Evolutionary conservation across 2,113 vertebrate species (phyloP).

Genomic region (Argyrosomus japonicus): DNA sequence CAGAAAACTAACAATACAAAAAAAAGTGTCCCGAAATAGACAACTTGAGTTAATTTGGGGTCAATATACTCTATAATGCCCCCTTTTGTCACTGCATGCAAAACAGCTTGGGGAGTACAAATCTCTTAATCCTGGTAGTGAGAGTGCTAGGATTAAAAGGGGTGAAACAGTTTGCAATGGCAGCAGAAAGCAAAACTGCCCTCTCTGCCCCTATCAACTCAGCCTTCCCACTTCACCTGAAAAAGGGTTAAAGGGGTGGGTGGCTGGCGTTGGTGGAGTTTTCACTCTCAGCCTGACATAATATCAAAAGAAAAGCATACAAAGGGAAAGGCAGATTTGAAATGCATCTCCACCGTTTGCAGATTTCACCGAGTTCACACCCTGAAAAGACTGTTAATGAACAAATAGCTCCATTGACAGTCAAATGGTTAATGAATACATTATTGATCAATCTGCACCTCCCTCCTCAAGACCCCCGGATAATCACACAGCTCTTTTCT

Average conservation of each 20-base stretch:
- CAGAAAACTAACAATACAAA: constrained; percentile 47
- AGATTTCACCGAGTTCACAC: constrained; percentile 51
- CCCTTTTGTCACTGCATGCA: constrained; percentile 77
- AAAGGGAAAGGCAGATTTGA: not conserved
- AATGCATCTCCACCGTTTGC: not conserved
- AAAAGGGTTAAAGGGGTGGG: constrained; percentile 26
- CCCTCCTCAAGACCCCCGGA: constrained; percentile 62
- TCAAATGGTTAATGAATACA: constrained; percentile 77
- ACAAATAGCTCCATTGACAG: constrained; percentile 62
- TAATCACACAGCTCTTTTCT: constrained; percentile 75
- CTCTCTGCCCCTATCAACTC: constrained; percentile 61
- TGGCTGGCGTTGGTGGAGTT: not conserved
- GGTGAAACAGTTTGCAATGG: constrained; percentile 75
- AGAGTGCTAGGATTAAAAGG: constrained; percentile 80
- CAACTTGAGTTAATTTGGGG: constrained; percentile 62
- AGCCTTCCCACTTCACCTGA: constrained; percentile 38
- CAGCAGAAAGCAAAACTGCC: constrained; percentile 77
- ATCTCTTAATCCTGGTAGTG: constrained; percentile 84
- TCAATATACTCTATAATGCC: constrained; percentile 71
- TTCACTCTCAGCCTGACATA: constrained; percentile 8
- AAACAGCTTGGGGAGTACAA: constrained; percentile 78
- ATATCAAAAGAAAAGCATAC: constrained; percentile 45
- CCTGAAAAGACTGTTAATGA: constrained; percentile 67
- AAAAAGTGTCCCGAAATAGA: constrained; percentile 60
- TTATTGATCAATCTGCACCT: constrained; percentile 80